A percentile compares a stretch with the other conserved stretches of the same genome.
Evolutionary conservation across 2,888 invertebrate species (phyloP).

Genomic region (Diogma glabrata): DNA sequence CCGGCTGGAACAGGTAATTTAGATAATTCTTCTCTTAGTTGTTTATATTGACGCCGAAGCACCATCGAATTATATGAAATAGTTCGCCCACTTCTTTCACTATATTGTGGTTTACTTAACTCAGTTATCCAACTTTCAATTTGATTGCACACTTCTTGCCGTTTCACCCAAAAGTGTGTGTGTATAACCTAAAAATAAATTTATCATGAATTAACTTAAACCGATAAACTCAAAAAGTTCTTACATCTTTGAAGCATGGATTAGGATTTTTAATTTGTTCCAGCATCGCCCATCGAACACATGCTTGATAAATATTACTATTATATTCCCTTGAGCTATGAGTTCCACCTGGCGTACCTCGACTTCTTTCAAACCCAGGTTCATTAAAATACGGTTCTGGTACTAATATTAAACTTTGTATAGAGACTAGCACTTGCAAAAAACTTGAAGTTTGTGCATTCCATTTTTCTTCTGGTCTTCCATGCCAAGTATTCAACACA

Average conservation of each 20-base stretch:
- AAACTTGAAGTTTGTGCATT: constrained; percentile 92
- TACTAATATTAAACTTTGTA: constrained; percentile 83
- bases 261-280: constrained; percentile 84
- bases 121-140: constrained; percentile 85
- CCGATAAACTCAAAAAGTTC: constrained; percentile 15
- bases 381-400: constrained; percentile 93
- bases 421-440: constrained; percentile 82
- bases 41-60: constrained; percentile 64
- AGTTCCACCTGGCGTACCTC: constrained; percentile 78
- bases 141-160: constrained; percentile 79
- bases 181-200: constrained; percentile 58
- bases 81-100: constrained; percentile 59
- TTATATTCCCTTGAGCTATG: constrained; percentile 90
- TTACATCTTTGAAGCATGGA: constrained; percentile 80
- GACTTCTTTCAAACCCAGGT: constrained; percentile 83
- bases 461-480: constrained; percentile 94
- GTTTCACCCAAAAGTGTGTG: constrained; percentile 89
- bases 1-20: constrained; percentile 72
- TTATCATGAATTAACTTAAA: constrained; percentile 8
- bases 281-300: constrained; percentile 92
- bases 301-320: constrained; percentile 89
- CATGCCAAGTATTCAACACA: constrained; percentile 94
- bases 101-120: constrained; percentile 67
- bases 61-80: constrained; percentile 69
- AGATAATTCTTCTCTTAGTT: constrained; percentile 73